phyloP scores from a whole-genome alignment of 2,113 vertebrate species.

The Dolichotis patagonum region DNA sequence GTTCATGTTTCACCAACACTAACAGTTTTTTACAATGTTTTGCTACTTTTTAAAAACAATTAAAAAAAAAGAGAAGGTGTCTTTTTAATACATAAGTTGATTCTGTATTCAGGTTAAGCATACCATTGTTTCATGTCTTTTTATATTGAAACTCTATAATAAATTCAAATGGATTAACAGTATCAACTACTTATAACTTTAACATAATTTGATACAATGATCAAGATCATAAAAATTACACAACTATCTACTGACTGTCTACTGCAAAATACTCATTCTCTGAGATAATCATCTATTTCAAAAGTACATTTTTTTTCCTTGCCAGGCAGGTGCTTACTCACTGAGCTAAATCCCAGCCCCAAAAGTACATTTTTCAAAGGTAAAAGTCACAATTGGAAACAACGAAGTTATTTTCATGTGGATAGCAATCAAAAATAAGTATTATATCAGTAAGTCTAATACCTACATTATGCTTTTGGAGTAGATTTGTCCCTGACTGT shows the following conservation, averaged over 20 bases:
- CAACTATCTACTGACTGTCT: background rate
- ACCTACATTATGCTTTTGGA: conserved; percentile 35
- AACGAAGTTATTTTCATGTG: background rate
- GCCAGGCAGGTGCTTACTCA: too few species aligned
- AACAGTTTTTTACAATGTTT: background rate
- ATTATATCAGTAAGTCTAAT: background rate
- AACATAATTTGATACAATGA: conserved; percentile 17
- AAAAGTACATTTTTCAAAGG: background rate
- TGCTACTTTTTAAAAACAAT: background rate
- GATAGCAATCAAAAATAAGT: conserved; percentile 4
- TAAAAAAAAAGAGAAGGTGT: too few species aligned
- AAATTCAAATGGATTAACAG: background rate
- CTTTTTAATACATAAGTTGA: background rate
- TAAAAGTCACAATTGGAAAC: conserved; percentile 14
- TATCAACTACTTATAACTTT: background rate
- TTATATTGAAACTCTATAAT: conserved; percentile 55
- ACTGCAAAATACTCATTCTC: background rate
- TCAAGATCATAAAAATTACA: background rate
- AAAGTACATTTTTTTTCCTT: too few species aligned
- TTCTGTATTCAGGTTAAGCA: background rate
- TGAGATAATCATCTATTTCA: background rate
- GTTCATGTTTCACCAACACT: background rate
- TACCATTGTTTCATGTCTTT: background rate
- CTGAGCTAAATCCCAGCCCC: too few species aligned
- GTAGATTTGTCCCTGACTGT: background rate